These are phyloP conservation scores for Noctua janthe DNA, from an alignment of 2,888 invertebrate genomes.

Conservation along the genomic window DNA sequence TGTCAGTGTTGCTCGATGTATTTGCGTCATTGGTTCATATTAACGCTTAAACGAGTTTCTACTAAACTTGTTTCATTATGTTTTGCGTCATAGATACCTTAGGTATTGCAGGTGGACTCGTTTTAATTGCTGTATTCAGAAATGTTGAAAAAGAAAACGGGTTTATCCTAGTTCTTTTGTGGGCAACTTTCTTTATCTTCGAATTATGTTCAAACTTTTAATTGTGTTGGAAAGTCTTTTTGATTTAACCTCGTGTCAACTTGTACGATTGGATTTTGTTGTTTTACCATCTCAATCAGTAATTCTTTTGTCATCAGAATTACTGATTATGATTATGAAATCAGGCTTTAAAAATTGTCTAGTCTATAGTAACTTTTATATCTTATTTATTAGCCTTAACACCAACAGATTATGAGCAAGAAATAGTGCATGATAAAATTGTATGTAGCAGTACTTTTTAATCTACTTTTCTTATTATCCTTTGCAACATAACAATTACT, in stretches of 20 bases:
- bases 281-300: too few species aligned
- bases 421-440: background rate
- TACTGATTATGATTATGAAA: background rate
- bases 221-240: conserved; percentile 3
- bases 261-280: background rate
- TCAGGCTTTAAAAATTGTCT: too few species aligned
- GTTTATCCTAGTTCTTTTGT: background rate
- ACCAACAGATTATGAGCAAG: too few species aligned
- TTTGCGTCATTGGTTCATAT: conserved; percentile 44
- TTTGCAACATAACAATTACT: too few species aligned
- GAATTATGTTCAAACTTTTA: conserved; percentile 15
- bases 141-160: background rate
- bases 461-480: background rate
- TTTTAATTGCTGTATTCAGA: background rate
- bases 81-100: conserved; percentile 37
- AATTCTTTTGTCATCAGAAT: background rate
- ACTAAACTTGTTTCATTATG: conserved; percentile 19
- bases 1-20: background rate
- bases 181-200: conserved; percentile 5
- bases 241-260: background rate
- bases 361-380: background rate
- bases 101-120: background rate
- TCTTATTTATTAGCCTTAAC: background rate
- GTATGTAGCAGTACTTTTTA: background rate
- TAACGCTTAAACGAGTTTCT: conserved; percentile 30